Percentiles rank a stretch among this genome's conserved stretches.
These are phyloP conservation scores for Tachysurus vachellii DNA, from an alignment of 2,113 vertebrate genomes.

Conservation along the genomic window DNA sequence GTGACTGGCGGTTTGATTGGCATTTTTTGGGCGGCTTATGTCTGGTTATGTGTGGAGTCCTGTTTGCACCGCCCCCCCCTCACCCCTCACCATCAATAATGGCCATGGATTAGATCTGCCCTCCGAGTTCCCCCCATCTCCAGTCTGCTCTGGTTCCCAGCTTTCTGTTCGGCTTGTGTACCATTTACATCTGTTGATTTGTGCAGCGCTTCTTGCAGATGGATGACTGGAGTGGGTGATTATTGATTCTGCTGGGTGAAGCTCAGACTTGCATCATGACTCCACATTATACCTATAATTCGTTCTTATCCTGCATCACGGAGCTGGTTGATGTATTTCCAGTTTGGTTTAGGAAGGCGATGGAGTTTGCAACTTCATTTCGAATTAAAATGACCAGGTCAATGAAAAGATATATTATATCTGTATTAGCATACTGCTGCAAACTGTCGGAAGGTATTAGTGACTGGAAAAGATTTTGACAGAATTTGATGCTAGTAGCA, in stretches of 20 bases:
- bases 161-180: slow-evolving; percentile 1
- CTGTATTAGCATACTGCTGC: not conserved
- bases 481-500: not conserved
- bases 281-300: not conserved
- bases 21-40: not conserved
- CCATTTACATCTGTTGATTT: slow-evolving; percentile 6
- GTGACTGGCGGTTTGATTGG: not conserved
- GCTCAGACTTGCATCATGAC: not conserved
- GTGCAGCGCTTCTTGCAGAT: not conserved
- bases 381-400: not conserved
- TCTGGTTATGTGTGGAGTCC: slow-evolving; percentile 1
- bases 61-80: not conserved
- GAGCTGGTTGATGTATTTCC: not conserved
- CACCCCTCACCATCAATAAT: not conserved
- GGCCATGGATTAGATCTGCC: slow-evolving; percentile 13
- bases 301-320: not conserved
- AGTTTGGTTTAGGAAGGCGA: not conserved
- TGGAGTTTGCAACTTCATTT: not conserved
- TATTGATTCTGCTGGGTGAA: not conserved
- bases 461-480: not conserved
- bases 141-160: not conserved
- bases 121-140: not conserved
- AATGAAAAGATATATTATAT: not conserved
- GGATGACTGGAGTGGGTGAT: slow-evolving; percentile 3
- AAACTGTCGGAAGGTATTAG: not conserved